A percentile compares a stretch with the other conserved stretches of the same genome.
Evolutionary conservation across 2,797 vertebrate genomes (phyloP).

Genomic region (Myripristis murdjan): DNA sequence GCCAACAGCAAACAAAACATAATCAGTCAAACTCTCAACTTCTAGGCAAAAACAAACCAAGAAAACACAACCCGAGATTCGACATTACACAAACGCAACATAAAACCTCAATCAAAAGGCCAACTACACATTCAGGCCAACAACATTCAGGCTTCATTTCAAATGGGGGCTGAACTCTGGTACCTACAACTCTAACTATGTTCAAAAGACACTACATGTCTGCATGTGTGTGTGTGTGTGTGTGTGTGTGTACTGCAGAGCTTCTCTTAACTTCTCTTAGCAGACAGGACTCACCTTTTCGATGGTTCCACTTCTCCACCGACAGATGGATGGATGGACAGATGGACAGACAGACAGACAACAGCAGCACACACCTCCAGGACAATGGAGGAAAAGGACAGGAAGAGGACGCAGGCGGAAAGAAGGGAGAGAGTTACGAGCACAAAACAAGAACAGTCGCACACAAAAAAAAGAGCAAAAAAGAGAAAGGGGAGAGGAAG

Average conservation of each 20-base stretch:
- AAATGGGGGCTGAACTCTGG: constrained; percentile 2
- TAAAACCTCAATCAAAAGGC: constrained; percentile 27
- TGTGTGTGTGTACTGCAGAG: constrained; percentile 31
- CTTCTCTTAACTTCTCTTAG: constrained; percentile 51
- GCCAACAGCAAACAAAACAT: neutral
- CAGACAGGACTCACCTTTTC: constrained; percentile 74
- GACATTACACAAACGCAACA: constrained; percentile 1
- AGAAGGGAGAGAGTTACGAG: constrained; percentile 11
- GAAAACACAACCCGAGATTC: neutral
- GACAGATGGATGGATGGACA: constrained; percentile 48
- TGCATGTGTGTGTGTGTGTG: constrained; percentile 17
- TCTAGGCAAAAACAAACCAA: constrained; percentile 2
- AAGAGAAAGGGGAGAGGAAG: neutral
- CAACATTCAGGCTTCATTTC: constrained; percentile 14
- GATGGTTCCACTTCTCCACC: constrained; percentile 42
- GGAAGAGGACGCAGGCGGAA: constrained; percentile 11
- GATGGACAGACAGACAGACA: constrained; percentile 38
- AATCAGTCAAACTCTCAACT: constrained; percentile 1
- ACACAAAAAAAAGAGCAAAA: constrained; percentile 1
- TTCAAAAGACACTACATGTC: neutral
- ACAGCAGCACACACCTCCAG: constrained; percentile 33
- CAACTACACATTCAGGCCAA: constrained; percentile 9
- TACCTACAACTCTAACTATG: constrained; percentile 28
- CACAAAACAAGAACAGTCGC: neutral
- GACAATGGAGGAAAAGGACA: constrained; percentile 33